These are phyloP conservation scores for Phenganax subtilis DNA, from an alignment of 92 coral and sea anemone genomes.

Conservation along the genomic window DNA sequence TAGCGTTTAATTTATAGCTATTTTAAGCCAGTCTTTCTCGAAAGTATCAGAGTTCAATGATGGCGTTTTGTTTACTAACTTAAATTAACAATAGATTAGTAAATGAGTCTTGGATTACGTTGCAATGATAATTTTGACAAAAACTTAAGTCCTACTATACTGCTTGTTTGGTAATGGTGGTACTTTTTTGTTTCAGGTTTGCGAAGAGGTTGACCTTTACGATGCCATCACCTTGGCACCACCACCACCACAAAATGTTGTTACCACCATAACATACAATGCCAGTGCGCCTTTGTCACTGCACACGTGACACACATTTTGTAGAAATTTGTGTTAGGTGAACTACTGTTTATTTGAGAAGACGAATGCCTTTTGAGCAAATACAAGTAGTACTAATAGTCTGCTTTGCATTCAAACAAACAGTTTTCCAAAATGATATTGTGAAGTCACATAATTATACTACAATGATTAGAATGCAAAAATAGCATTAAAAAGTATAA, in stretches of 20 bases:
- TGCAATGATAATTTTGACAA: no score
- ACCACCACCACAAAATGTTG: neutral
- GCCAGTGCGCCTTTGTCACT: slow-evolving; percentile 35
- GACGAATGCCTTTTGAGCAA: neutral
- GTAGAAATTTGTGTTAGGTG: neutral
- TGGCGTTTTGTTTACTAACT: neutral
- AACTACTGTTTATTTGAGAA: neutral
- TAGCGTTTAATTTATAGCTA: neutral
- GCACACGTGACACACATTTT: neutral
- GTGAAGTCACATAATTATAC: no score
- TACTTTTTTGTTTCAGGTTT: slow-evolving; percentile 19
- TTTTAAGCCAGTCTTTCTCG: neutral
- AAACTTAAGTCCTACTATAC: no score
- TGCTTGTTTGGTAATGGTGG: no score
- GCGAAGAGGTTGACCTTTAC: slow-evolving; percentile 34
- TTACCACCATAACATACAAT: slow-evolving; percentile 30
- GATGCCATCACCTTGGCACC: slow-evolving; percentile 9
- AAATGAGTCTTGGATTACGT: no score
- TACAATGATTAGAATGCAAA: no score
- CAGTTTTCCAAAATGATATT: no score
- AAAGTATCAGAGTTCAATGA: neutral
- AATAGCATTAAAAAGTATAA: no score
- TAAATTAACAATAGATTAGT: no score
- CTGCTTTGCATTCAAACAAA: no score
- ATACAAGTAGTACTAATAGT: no score